These are phyloP conservation scores for Echeneis naucrates DNA, from an alignment of 2,797 vertebrate genomes.

Conservation along the genomic window DNA sequence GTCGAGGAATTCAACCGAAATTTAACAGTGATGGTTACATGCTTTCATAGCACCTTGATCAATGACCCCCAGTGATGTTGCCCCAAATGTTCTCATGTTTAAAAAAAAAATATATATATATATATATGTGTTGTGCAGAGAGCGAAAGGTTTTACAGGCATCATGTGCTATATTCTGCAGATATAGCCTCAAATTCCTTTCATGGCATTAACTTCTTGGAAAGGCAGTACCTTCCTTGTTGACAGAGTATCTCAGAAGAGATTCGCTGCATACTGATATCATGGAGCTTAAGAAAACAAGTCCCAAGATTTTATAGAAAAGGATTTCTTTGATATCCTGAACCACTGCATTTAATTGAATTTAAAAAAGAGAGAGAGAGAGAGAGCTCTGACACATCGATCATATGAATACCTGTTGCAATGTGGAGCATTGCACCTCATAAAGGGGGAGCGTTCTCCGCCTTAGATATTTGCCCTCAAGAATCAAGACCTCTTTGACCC, in stretches of 20 bases:
- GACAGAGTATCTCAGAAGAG: not conserved
- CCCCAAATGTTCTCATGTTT: too few relatives aligned
- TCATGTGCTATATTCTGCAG: too few relatives aligned
- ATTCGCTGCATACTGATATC: not conserved
- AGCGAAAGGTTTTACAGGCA: too few relatives aligned
- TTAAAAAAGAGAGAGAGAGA: too few relatives aligned
- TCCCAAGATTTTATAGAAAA: not conserved
- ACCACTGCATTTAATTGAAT: not conserved
- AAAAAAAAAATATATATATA: too few relatives aligned
- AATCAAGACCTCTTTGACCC: not conserved
- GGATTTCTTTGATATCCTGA: not conserved
- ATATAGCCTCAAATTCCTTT: not conserved
- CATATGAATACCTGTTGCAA: not conserved
- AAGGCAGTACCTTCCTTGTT: not conserved
- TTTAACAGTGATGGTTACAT: not conserved
- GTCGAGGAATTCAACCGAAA: conserved; percentile 53
- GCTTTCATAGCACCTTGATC: not conserved
- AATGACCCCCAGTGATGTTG: not conserved
- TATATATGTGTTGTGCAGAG: not conserved
- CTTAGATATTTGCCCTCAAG: not conserved
- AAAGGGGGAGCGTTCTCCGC: not conserved
- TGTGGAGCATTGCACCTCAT: not conserved
- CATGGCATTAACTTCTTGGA: not conserved
- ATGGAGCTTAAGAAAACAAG: not conserved
- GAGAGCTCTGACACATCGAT: not conserved